These are phyloP conservation scores for Anguilla marmorata DNA, from an alignment of 2,797 vertebrate genomes.

Conservation along the genomic window DNA sequence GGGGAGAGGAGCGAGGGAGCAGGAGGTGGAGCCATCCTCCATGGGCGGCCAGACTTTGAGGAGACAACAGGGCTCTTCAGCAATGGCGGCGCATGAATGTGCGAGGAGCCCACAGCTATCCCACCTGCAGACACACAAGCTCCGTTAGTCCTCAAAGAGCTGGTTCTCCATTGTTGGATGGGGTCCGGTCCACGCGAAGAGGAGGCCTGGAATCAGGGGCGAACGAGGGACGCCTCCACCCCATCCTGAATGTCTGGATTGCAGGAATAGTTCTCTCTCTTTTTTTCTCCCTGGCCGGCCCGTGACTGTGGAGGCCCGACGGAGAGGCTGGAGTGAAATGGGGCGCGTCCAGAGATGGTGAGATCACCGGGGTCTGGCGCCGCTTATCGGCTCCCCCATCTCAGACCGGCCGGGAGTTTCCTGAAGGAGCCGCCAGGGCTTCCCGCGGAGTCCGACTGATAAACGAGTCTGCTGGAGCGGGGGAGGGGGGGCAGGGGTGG, in stretches of 20 bases:
- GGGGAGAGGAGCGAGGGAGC: background rate
- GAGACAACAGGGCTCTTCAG: background rate
- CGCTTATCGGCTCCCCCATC: background rate
- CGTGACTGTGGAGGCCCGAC: background rate
- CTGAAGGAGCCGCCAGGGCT: background rate
- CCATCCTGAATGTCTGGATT: background rate
- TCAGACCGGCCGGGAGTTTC: background rate
- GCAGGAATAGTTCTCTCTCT: background rate
- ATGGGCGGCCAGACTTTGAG: background rate
- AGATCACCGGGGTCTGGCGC: conserved; percentile 7
- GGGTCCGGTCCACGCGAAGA: background rate
- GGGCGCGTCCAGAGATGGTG: conserved; percentile 16
- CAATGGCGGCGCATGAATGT: background rate
- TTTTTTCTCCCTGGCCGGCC: background rate
- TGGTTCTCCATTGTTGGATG: background rate
- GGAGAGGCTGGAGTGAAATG: background rate
- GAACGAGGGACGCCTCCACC: background rate
- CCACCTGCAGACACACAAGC: background rate
- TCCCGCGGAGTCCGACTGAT: background rate
- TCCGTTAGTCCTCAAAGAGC: background rate
- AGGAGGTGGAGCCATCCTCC: background rate
- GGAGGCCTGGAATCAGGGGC: background rate
- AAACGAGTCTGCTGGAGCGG: background rate
- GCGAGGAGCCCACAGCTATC: background rate
- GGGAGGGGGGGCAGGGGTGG: no score